These are phyloP conservation scores for Rhineura floridana DNA, from an alignment of 2,113 vertebrate genomes.

Conservation along the genomic window DNA sequence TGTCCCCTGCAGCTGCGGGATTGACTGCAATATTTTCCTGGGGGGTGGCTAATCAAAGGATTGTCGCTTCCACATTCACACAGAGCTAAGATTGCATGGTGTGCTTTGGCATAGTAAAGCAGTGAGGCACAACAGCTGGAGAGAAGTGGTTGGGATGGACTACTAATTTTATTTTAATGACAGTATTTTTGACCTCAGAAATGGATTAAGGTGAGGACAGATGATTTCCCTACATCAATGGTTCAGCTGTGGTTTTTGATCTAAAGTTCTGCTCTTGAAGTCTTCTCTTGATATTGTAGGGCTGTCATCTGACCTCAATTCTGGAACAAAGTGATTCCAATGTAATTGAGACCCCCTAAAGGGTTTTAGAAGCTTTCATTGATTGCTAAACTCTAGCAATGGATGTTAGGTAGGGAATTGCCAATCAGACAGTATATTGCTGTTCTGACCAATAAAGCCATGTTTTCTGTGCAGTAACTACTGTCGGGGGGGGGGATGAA, in stretches of 20 bases:
- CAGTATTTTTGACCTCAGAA: not conserved
- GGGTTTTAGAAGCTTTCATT: not conserved
- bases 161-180: slow-evolving; percentile 3
- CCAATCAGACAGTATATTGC: not conserved
- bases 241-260: not conserved
- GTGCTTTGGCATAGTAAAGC: not conserved
- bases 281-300: not conserved
- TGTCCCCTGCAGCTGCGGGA: not conserved
- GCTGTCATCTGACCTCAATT: not conserved
- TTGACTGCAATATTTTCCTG: not conserved
- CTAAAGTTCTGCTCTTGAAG: not conserved
- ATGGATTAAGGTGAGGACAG: not conserved
- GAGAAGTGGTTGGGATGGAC: no score
- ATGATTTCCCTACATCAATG: not conserved
- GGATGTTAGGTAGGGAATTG: not conserved
- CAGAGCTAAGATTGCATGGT: not conserved
- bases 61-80: not conserved
- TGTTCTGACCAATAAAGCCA: not conserved
- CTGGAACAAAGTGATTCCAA: not conserved
- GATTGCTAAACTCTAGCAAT: no score
- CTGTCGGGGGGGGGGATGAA: not conserved
- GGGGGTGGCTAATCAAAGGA: not conserved
- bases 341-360: not conserved
- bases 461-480: not conserved
- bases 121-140: not conserved